A percentile compares a stretch with the other conserved stretches of the same genome.
Evolutionary conservation across 1,140 invertebrate species (phyloP).

Genomic region (Thaumatotibia leucotreta): DNA sequence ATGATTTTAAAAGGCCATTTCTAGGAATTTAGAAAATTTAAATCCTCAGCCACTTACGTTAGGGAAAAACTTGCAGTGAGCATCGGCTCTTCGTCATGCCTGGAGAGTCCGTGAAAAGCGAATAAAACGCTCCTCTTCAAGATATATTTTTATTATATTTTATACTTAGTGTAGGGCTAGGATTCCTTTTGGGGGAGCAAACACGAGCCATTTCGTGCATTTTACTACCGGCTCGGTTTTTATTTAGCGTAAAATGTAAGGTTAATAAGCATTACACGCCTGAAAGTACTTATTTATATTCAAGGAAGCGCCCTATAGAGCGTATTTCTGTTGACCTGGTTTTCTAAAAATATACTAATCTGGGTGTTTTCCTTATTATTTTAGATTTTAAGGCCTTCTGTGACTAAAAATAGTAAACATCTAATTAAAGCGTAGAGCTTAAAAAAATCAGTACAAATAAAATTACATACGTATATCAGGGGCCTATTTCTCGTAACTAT

Average conservation of each 20-base stretch:
- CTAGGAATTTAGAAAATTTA: conserved; percentile 15
- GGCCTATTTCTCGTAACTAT: too few species aligned
- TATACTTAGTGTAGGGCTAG: conserved; percentile 14
- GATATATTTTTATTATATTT: conserved; percentile 24
- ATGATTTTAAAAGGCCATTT: neutral
- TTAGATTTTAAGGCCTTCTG: too few species aligned
- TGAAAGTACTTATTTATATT: neutral
- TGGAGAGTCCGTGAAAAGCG: conserved; percentile 46
- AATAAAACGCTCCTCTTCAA: conserved; percentile 55
- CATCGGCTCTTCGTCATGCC: conserved; percentile 59
- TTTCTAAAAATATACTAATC: too few species aligned
- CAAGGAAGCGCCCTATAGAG: neutral
- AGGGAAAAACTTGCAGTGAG: conserved; percentile 63
- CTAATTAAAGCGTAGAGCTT: too few species aligned
- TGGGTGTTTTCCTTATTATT: too few species aligned
- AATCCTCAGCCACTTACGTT: conserved; percentile 38
- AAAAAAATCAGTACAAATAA: too few species aligned
- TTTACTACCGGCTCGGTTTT: conserved; percentile 3
- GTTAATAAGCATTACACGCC: neutral
- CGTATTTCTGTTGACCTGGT: neutral
- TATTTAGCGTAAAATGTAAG: neutral
- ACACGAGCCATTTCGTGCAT: neutral
- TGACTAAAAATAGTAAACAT: too few species aligned
- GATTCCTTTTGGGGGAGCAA: neutral
- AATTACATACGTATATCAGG: too few species aligned